phyloP scores from a whole-genome alignment of 2,113 vertebrate genomes.

The Gadus chalcogrammus region DNA sequence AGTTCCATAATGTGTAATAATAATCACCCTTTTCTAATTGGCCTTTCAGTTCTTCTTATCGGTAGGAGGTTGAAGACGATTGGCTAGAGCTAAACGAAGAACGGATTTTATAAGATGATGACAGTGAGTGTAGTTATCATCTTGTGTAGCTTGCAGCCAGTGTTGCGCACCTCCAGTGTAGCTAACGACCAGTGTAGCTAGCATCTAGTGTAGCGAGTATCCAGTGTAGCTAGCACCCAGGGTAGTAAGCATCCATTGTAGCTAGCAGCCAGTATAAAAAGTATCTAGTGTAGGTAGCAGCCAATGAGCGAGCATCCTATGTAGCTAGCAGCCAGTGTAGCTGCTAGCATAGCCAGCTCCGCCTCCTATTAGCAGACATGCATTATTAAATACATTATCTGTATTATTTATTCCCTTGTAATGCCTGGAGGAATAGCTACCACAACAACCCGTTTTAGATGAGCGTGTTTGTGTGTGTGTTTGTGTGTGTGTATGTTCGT shows the following conservation, averaged over 20 bases:
- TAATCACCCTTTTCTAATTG: not conserved
- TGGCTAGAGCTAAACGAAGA: constrained; percentile 51
- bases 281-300: too few relatives aligned
- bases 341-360: constrained; percentile 38
- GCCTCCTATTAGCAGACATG: constrained; percentile 71
- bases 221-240: too few relatives aligned
- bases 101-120: constrained; percentile 19
- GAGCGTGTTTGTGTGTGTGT: constrained; percentile 5
- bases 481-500: constrained; percentile 19
- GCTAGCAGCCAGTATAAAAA: too few relatives aligned
- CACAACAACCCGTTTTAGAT: constrained; percentile 19
- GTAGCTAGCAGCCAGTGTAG: too few relatives aligned
- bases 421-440: constrained; percentile 36
- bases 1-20: too few relatives aligned
- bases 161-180: too few relatives aligned
- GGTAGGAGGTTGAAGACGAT: constrained; percentile 25
- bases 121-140: too few relatives aligned
- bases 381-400: constrained; percentile 75
- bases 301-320: too few relatives aligned
- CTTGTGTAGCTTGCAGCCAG: too few relatives aligned
- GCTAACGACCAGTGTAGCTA: too few relatives aligned
- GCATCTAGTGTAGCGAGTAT: too few relatives aligned
- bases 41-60: constrained; percentile 19
- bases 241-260: too few relatives aligned
- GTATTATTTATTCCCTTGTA: constrained; percentile 66